Evolutionary conservation across 2,797 vertebrate species (phyloP).

Genomic region (Caiman crocodilus): DNA sequence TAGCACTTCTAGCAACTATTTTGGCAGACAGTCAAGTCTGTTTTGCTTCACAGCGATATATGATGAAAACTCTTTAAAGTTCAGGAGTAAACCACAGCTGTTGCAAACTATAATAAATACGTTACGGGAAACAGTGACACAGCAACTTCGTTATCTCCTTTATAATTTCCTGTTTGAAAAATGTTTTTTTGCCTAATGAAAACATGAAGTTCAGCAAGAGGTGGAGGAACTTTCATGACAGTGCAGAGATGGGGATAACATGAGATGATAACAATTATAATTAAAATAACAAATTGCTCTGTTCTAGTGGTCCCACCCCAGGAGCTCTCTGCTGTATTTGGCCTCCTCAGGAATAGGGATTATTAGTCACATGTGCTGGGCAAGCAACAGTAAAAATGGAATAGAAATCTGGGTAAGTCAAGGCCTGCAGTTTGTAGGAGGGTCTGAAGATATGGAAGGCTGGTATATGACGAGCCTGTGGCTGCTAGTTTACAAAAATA

Average conservation of each 20-base stretch:
- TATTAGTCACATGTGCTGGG: neutral
- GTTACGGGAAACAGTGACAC: neutral
- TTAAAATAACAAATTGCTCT: too few species aligned
- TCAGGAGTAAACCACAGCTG: conserved; percentile 68
- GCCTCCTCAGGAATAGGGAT: neutral
- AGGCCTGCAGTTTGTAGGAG: neutral
- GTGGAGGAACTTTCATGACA: neutral
- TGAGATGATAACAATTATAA: too few species aligned
- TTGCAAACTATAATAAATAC: conserved; percentile 13
- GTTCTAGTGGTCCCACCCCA: neutral
- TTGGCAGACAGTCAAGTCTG: neutral
- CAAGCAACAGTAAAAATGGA: neutral
- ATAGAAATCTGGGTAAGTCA: neutral
- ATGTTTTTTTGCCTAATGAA: neutral
- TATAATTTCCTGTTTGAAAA: neutral
- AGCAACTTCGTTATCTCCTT: neutral
- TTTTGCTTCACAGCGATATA: conserved; percentile 26
- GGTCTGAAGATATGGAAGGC: neutral
- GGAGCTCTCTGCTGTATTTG: neutral
- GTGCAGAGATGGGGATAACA: neutral
- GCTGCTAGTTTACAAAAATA: neutral
- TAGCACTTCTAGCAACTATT: neutral
- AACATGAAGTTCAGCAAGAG: neutral
- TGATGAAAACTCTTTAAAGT: conserved; percentile 44
- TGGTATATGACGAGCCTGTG: neutral